phyloP scores from a whole-genome alignment of 2,888 invertebrate genomes.

The Calephelis perditalis region DNA sequence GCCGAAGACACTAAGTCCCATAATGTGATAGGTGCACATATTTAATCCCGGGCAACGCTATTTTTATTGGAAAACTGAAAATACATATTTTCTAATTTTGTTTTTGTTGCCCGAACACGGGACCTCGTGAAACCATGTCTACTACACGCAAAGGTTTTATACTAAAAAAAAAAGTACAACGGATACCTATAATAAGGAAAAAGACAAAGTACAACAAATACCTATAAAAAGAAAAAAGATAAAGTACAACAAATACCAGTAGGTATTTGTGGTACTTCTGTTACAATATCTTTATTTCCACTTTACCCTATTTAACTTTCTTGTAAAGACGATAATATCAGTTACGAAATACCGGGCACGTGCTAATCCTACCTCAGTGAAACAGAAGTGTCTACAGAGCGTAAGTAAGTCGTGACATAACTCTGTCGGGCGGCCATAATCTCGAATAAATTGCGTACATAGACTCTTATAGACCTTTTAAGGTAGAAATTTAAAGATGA shows the following conservation, averaged over 20 bases:
- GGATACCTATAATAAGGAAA: no score
- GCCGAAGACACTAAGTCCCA: no score
- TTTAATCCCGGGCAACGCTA: no score
- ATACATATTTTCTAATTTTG: no score
- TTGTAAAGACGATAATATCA: constrained; percentile 34
- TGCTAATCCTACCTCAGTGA: constrained; percentile 38
- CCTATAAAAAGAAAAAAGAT: not conserved
- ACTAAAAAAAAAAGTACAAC: no score
- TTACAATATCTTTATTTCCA: constrained; percentile 16
- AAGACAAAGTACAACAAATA: not conserved
- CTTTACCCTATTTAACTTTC: constrained; percentile 25
- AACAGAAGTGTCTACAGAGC: constrained; percentile 65
- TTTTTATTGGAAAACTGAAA: no score
- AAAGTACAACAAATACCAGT: not conserved
- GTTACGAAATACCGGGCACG: constrained; percentile 50
- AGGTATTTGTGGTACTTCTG: no score
- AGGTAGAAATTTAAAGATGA: constrained; percentile 75
- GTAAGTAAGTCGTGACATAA: constrained; percentile 64
- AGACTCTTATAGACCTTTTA: constrained; percentile 75
- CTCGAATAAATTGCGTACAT: constrained; percentile 72
- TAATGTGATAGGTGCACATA: no score
- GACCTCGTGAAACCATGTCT: no score
- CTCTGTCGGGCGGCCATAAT: constrained; percentile 57
- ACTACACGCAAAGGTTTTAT: no score
- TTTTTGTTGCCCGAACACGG: no score